A percentile compares a stretch with the other conserved stretches of the same genome.
phyloP scores from a whole-genome alignment of 23 tunicate species.

The Phallusia fumigata region DNA sequence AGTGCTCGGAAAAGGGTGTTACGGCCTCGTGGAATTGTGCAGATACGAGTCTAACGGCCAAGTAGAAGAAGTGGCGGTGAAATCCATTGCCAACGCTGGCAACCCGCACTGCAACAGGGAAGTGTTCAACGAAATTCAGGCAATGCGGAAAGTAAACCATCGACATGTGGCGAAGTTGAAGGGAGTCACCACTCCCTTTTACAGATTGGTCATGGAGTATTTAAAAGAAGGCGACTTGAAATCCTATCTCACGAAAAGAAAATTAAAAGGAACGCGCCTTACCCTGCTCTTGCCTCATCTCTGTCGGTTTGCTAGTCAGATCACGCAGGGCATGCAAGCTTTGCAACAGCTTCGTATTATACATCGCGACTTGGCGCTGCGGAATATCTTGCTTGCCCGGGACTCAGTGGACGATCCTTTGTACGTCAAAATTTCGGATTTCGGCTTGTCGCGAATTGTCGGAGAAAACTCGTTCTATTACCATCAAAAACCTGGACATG shows the following conservation, averaged over 20 bases:
- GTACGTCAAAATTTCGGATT: conserved; percentile 81
- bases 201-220: conserved; percentile 83
- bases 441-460: conserved; percentile 74
- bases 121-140: conserved; percentile 73
- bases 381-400: conserved; percentile 74
- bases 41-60: conserved; percentile 24
- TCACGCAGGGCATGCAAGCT: conserved; percentile 85
- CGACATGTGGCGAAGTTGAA: conserved; percentile 47
- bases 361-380: conserved; percentile 78
- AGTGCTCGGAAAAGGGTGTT: conserved; percentile 69
- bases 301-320: conserved; percentile 53
- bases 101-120: conserved; percentile 4
- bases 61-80: conserved; percentile 38
- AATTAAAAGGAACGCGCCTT: conserved; percentile 1
- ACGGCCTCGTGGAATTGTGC: conserved; percentile 81
- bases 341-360: conserved; percentile 61
- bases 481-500: not conserved
- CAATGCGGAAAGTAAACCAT: conserved; percentile 76
- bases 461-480: conserved; percentile 53
- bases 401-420: conserved; percentile 9
- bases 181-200: conserved; percentile 64
- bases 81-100: conserved; percentile 15
- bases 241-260: conserved; percentile 20
- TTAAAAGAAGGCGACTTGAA: conserved; percentile 43
- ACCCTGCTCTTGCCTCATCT: conserved; percentile 13